Percentiles rank a stretch among this genome's conserved stretches.
Conservation (phyloP, 1,140 invertebrate genomes). For the Sweltsa coloradensis region DNA sequence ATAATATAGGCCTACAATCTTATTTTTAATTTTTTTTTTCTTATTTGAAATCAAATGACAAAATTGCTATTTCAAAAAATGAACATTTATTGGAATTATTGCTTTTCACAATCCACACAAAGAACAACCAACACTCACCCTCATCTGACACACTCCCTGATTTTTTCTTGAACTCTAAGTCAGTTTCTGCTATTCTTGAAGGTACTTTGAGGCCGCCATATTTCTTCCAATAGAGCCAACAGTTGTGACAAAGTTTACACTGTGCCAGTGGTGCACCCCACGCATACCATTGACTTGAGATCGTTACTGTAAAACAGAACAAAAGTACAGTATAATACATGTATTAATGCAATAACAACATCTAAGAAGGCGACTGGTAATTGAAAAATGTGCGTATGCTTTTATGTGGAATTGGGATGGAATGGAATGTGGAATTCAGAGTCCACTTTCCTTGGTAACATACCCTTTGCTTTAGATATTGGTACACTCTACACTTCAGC, state of each 20-base stretch:
- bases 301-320: slow-evolving; percentile 39
- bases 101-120: slow-evolving; percentile 23
- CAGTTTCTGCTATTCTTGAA: slow-evolving; percentile 29
- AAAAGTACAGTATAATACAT: background rate
- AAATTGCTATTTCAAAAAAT: background rate
- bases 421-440: no score
- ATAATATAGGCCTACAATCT: no score
- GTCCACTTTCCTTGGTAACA: no score
- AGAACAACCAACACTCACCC: no score
- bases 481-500: no score
- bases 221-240: slow-evolving; percentile 98
- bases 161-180: slow-evolving; percentile 36
- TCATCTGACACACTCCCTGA: slow-evolving; percentile 30
- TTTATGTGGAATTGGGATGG: no score
- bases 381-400: no score
- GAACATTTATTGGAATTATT: slow-evolving; percentile 17
- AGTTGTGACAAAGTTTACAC: slow-evolving; percentile 80
- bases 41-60: no score
- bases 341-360: no score
- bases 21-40: no score
- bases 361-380: no score
- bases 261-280: slow-evolving; percentile 87
- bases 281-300: slow-evolving; percentile 85
- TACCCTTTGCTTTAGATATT: no score
- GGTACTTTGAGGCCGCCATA: slow-evolving; percentile 83